Conservation (phyloP, 1,140 invertebrate species). For the Oreohelix idahoensis region DNA sequence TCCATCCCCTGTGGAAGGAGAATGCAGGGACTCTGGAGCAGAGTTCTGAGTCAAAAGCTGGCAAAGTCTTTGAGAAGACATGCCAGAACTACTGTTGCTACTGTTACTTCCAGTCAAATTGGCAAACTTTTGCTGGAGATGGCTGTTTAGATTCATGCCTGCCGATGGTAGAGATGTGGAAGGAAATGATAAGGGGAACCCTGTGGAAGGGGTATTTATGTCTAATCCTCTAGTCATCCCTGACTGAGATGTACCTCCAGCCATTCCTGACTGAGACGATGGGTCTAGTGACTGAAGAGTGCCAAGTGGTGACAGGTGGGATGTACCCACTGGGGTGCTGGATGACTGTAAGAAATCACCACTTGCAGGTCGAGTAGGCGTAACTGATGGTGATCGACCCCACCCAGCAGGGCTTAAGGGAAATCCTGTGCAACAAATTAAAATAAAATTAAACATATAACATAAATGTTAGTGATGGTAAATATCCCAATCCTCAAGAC, state of each 20-base stretch:
- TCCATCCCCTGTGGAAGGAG: neutral
- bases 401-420: neutral
- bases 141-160: conserved; percentile 28
- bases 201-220: conserved; percentile 19
- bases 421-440: neutral
- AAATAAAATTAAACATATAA: neutral
- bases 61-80: conserved; percentile 56
- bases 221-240: conserved; percentile 1
- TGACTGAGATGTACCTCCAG: neutral
- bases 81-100: conserved; percentile 3
- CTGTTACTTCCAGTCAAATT: conserved; percentile 25
- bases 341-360: neutral
- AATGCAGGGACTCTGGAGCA: conserved; percentile 26
- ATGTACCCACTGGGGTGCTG: neutral
- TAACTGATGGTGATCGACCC: neutral
- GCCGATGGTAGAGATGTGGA: conserved; percentile 14
- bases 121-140: conserved; percentile 36
- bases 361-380: neutral
- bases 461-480: no score
- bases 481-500: no score
- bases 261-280: neutral
- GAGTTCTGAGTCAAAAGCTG: conserved; percentile 55
- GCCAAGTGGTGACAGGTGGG: neutral
- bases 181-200: conserved; percentile 3
- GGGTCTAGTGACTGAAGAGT: neutral